A percentile compares a stretch with the other conserved stretches of the same genome.
phyloP scores from a whole-genome alignment of 2,113 vertebrate genomes.

The Rhinoderma darwinii region DNA sequence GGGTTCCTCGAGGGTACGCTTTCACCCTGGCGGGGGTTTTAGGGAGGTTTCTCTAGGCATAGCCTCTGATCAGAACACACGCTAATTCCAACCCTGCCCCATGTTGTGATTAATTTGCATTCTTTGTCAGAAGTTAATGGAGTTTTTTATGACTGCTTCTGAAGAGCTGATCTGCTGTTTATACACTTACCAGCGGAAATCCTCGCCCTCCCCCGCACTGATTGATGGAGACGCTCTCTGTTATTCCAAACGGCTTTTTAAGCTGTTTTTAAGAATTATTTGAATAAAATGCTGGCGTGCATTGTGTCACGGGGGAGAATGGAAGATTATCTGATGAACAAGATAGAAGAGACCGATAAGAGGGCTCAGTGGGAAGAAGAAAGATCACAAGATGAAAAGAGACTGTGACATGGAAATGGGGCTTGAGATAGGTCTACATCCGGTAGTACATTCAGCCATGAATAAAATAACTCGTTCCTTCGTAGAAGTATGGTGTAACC shows the following conservation, averaged over 20 bases:
- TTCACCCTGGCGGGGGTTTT: slow-evolving; percentile 7
- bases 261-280: slow-evolving; percentile 91
- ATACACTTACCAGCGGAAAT: slow-evolving; percentile 97
- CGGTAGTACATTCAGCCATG: background rate
- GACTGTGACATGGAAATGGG: slow-evolving; percentile 24
- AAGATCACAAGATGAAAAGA: slow-evolving; percentile 69
- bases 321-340: slow-evolving; percentile 77
- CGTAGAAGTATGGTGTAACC: background rate
- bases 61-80: slow-evolving; percentile 96
- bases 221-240: slow-evolving; percentile 88
- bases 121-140: slow-evolving; percentile 99
- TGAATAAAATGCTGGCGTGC: slow-evolving; percentile 84
- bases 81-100: slow-evolving; percentile 98
- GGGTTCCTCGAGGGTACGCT: slow-evolving; percentile 31
- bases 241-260: slow-evolving; percentile 86
- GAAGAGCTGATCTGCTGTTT: slow-evolving; percentile 99
- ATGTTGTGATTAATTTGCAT: slow-evolving; percentile 99
- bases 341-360: slow-evolving; percentile 74
- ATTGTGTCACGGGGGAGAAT: slow-evolving; percentile 73
- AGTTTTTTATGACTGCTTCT: slow-evolving; percentile 96
- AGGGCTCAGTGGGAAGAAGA: slow-evolving; percentile 66
- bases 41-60: slow-evolving; percentile 70
- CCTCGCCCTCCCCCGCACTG: slow-evolving; percentile 79
- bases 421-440: slow-evolving; percentile 62
- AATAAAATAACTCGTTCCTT: background rate